Evolutionary conservation across 37 sponge, comb jelly and placozoan species (phyloP).

Genomic region (Ianthella basta): DNA sequence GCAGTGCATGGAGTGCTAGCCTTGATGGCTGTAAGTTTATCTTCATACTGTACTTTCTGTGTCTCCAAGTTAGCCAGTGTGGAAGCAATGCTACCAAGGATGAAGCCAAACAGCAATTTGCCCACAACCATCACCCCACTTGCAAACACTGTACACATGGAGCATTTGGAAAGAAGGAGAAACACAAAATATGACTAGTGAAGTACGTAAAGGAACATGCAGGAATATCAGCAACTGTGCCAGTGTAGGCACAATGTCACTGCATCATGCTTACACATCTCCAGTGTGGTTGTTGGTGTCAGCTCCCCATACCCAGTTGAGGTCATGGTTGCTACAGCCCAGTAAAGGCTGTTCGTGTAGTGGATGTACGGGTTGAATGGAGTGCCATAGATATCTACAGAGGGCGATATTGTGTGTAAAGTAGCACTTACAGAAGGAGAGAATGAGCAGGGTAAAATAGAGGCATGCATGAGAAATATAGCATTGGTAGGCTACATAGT

Average conservation of each 20-base stretch:
- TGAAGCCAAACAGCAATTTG: slow-evolving; percentile 78
- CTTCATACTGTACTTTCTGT: slow-evolving; percentile 63
- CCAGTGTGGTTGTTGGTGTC: slow-evolving; percentile 31
- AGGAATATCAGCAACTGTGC: no score
- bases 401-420: neutral
- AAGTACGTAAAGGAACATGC: no score
- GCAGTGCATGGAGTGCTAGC: no score
- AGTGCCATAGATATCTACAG: slow-evolving; percentile 22
- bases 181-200: no score
- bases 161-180: no score
- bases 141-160: slow-evolving; percentile 54
- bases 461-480: neutral
- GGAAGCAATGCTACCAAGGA: slow-evolving; percentile 79
- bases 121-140: slow-evolving; percentile 74
- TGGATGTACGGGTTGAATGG: slow-evolving; percentile 37
- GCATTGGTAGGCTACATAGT: no score
- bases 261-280: slow-evolving; percentile 28
- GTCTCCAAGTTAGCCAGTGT: slow-evolving; percentile 70
- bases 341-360: slow-evolving; percentile 77
- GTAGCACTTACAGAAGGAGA: neutral
- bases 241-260: neutral
- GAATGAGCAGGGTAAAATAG: neutral
- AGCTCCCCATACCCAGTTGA: slow-evolving; percentile 68
- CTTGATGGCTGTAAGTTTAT: slow-evolving; percentile 65
- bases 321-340: slow-evolving; percentile 85